Base-by-base conservation (phyloP, 2,113 vertebrate species). In the Amblyornis subalaris region DNA sequence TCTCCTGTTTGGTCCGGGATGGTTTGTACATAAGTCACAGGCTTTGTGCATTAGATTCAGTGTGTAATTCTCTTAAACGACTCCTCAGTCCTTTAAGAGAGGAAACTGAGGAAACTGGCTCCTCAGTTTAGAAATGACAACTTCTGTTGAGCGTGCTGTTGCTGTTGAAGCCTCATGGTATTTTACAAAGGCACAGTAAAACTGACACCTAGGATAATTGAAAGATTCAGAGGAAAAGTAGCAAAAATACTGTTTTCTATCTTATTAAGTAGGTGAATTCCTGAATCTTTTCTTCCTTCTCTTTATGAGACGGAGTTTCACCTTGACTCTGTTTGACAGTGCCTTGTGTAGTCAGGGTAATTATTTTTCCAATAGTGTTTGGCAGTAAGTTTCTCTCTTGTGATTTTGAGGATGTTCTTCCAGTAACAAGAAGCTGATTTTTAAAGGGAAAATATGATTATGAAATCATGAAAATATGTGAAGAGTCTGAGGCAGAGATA, bases 351-450 rank as follows among this genome's bases (percentile, higher is more conserved):
- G 67, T 77, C 14, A 77, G 62, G 69, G n/a, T 89, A 80, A 91
- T 93, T 85, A 54, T 76, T 95, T 89, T 89, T 82, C 87, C 89
- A 81, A 74, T 89, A 23, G 35, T 44, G 42, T 79, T 87, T 89
- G 78, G 71, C 71, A 47, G 26, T 57, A 73, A 73, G 47, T 85
- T 72, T 29, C 64, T 94, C 54, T 94, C 85, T 76, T 12, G 25
- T 91, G 89, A 88, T 93, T 94, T 89, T 89, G 57, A 89, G 58
- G 62, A 72, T 83, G 35, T 95, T 93, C 93, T 88, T 89, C 47
- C 94, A 89, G 58, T 80, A 90, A 79, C 16, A 76, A 75, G 54
- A 85, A 62, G 50, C 50, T 35, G 69, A 44, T 20, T 95, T 93
- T 85, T 77, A 83, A 70, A 83, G 31, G 67, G 55, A 88, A 96